These are phyloP conservation scores for Agapetus fuscipes DNA, from an alignment of 2,888 invertebrate genomes.

Conservation along the genomic window DNA sequence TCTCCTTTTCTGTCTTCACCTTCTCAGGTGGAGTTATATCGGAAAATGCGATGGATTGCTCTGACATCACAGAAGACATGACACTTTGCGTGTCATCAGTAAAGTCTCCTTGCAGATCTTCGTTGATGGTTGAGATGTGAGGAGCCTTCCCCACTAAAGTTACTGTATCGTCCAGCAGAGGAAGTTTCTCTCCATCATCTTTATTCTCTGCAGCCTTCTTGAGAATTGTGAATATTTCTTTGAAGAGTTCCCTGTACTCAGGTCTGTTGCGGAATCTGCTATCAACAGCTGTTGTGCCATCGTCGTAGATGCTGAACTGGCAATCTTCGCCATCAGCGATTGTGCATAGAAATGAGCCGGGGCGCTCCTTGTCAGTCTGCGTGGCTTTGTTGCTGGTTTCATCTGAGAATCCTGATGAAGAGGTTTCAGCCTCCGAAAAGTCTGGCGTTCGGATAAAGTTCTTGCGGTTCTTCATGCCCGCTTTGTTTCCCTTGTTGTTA, in stretches of 20 bases:
- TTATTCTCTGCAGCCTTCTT: constrained; percentile 78
- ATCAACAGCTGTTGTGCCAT: constrained; percentile 66
- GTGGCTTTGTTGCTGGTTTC: constrained; percentile 77
- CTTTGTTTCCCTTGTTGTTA: constrained; percentile 34
- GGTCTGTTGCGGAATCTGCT: constrained; percentile 74
- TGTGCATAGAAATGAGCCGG: constrained; percentile 75
- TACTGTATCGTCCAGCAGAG: constrained; percentile 56
- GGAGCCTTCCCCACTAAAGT: constrained; percentile 47
- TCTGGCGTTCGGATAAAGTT: constrained; percentile 66
- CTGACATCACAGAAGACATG: constrained; percentile 65
- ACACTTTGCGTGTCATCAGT: constrained; percentile 68
- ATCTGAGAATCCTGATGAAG: constrained; percentile 75
- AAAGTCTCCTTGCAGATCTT: constrained; percentile 52
- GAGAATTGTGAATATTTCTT: constrained; percentile 73
- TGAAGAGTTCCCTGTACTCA: constrained; percentile 70
- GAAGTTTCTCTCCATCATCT: constrained; percentile 67
- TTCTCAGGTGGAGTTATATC: constrained; percentile 53
- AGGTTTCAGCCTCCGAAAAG: constrained; percentile 78
- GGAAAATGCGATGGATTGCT: constrained; percentile 58
- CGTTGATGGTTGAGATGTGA: constrained; percentile 58
- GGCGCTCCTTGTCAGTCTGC: constrained; percentile 67
- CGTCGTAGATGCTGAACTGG: constrained; percentile 76
- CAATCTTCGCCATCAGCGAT: constrained; percentile 81
- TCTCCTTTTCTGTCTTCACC: constrained; percentile 42
- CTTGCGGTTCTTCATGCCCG: constrained; percentile 37